Conservation (phyloP, 1,140 invertebrate genomes). For the Protaetia brevitarsis region DNA sequence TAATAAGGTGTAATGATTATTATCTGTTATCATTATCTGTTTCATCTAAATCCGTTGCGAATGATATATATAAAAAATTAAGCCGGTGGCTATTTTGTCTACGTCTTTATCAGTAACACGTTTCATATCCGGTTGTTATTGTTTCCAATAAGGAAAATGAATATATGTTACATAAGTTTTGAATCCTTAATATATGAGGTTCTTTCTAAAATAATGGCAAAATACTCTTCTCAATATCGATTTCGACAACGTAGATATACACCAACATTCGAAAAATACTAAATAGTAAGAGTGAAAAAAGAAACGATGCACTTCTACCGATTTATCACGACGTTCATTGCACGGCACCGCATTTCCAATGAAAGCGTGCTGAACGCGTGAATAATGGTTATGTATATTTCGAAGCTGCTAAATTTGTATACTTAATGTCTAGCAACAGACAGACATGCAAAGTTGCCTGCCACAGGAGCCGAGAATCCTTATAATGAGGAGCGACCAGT, state of each 20-base stretch:
- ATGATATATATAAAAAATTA: slow-evolving; percentile 15
- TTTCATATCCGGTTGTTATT: slow-evolving; percentile 10
- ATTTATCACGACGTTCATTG: too few species aligned
- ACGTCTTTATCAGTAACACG: not conserved
- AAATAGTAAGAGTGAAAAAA: too few species aligned
- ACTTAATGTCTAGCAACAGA: not conserved
- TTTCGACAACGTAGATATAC: too few species aligned
- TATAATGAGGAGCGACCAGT: slow-evolving; percentile 10
- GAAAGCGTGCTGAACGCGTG: not conserved
- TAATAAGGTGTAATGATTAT: slow-evolving; percentile 4
- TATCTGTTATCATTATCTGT: not conserved
- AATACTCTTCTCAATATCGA: too few species aligned
- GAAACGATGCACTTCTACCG: too few species aligned
- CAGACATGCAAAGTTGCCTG: not conserved
- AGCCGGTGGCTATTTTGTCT: slow-evolving; percentile 10
- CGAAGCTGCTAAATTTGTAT: not conserved
- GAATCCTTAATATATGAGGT: too few species aligned
- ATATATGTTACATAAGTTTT: too few species aligned
- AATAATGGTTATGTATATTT: not conserved
- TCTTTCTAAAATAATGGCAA: too few species aligned
- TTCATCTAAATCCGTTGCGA: slow-evolving; percentile 5
- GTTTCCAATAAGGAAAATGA: not conserved
- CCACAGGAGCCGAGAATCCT: not conserved
- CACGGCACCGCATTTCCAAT: too few species aligned
- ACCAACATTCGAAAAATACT: too few species aligned